Conservation (phyloP, 30 jellyfish, hydroid and myxozoan genomes). For the Hydra vulgaris region DNA sequence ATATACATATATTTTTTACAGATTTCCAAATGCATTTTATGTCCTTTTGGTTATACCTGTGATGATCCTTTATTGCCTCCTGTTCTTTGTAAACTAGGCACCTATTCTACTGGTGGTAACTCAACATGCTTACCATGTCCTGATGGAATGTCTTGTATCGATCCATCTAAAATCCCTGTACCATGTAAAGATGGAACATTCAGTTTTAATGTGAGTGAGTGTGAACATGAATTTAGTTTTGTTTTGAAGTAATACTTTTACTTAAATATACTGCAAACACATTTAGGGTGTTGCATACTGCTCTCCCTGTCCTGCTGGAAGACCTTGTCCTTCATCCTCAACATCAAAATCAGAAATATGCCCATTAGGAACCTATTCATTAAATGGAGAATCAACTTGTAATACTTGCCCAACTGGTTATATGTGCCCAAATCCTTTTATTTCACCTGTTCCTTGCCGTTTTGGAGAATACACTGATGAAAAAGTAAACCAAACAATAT, state of each 20-base stretch:
- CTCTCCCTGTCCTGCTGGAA: constrained; percentile 75
- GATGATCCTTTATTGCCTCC: constrained; percentile 53
- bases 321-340: constrained; percentile 52
- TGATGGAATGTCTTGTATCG: constrained; percentile 79
- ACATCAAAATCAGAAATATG: constrained; percentile 51
- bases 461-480: constrained; percentile 81
- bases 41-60: constrained; percentile 74
- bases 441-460: constrained; percentile 58
- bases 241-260: not conserved
- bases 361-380: constrained; percentile 67
- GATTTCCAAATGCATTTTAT: constrained; percentile 61
- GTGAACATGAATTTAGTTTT: not conserved
- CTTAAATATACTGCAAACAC: not conserved
- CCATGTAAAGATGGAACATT: constrained; percentile 69
- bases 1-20: constrained; percentile 11
- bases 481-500: constrained; percentile 36
- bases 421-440: constrained; percentile 26
- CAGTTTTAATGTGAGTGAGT: constrained; percentile 45
- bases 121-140: constrained; percentile 69
- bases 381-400: constrained; percentile 34
- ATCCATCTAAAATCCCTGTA: constrained; percentile 66
- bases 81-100: constrained; percentile 69
- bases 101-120: constrained; percentile 74
- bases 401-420: constrained; percentile 28
- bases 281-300: constrained; percentile 37